Base-by-base conservation (phyloP, 1,140 invertebrate species). In the Prorops nasuta region DNA sequence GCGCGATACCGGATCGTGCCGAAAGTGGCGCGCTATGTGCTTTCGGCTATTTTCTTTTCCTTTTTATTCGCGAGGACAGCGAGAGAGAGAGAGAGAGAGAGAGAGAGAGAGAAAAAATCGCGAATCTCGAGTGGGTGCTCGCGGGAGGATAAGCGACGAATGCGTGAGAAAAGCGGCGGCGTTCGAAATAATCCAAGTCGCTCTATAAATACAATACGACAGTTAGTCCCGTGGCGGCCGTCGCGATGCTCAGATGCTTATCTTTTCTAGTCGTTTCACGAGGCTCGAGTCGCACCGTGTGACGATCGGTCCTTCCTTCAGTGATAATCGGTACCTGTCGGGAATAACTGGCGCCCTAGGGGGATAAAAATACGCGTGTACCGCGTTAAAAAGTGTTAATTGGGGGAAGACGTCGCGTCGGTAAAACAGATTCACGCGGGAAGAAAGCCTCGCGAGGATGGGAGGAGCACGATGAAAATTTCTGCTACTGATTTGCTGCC, bases 161-260 rank as follows among this genome's bases (percentile, higher is more conserved):
- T 49, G 58, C 60, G 54, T 66, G 64, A 66, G 66, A 72, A 74
- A 72, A 76, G 64, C 64, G 66, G 60, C 61, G 60, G 39, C 54
- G 71, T 76, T 76, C 43, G 69, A 76, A 77, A 77, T 77, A 77
- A 77, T 76, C 60, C 60, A 49, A 68, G 63, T 71, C 50, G 60
- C 65, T 76, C 75, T 78, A 78, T 76, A 78, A 78, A 78, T 78
- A 78, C 73, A 76, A 78, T 72, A 64, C 69, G 70, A 70, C 68
- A 75, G 67, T 76, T 74, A 76, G 75, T 78, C 52, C 65, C 64
- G 62, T 64, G 65, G 67, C 64, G 66, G 51, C 54, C 73, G 69
- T 74, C 71, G 71, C 60, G 69, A 76, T 73, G 75, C 59, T 71
- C 64, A 60, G 67, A 68, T 66, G 63, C 49, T 63, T 54, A 54